Evolutionary conservation across 2,797 vertebrate genomes (phyloP).

Genomic region (Sarcophilus harrisii): DNA sequence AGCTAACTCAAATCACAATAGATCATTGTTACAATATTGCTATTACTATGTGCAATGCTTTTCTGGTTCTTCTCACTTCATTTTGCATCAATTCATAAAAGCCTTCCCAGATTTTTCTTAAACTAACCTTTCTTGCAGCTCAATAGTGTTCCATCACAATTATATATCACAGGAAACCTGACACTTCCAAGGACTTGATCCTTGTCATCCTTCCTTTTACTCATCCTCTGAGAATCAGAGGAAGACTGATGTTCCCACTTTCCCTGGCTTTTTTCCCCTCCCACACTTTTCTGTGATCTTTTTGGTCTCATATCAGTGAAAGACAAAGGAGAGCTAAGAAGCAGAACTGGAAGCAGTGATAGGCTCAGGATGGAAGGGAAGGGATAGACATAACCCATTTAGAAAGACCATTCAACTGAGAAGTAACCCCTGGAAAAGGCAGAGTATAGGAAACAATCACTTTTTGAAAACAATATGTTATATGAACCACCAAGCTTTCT

Average conservation of each 20-base stretch:
- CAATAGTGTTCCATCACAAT: not conserved
- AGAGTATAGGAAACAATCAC: slow-evolving; percentile 11
- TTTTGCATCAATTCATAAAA: not conserved
- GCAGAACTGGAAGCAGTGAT: not conserved
- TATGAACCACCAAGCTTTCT: slow-evolving; percentile 31
- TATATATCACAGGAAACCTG: not conserved
- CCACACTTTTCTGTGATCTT: not conserved
- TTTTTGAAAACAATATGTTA: not conserved
- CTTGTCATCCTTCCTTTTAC: not conserved
- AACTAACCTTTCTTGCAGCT: not conserved
- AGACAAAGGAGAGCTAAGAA: not conserved
- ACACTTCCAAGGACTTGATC: not conserved
- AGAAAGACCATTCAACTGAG: slow-evolving; percentile 19
- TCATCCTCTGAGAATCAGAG: not conserved
- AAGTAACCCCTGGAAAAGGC: slow-evolving; percentile 11
- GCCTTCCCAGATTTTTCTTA: not conserved
- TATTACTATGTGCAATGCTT: not conserved
- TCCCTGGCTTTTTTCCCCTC: not conserved
- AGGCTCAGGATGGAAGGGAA: no score
- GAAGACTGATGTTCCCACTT: not conserved
- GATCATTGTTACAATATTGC: not conserved
- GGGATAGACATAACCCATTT: not conserved
- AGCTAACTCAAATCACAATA: not conserved
- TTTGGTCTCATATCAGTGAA: not conserved
- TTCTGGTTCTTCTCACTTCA: not conserved